Conservation (phyloP, 2,888 invertebrate species). For the Tromatobia lineatoria region DNA sequence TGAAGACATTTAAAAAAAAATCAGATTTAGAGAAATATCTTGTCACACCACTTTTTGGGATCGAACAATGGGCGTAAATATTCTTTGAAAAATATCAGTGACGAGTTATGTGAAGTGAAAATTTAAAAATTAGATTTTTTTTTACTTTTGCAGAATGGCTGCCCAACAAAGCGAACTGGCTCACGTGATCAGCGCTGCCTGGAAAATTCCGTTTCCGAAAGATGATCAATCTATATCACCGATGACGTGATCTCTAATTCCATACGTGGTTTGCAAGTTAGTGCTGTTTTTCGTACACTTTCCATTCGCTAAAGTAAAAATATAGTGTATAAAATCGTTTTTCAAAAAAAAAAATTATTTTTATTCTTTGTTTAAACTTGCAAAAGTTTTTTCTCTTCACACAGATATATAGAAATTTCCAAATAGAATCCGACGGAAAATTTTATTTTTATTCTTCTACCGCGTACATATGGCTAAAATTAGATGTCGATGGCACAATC, state of each 20-base stretch:
- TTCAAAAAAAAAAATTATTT: no score
- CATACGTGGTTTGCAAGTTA: slow-evolving; percentile 11
- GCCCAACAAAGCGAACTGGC: neutral
- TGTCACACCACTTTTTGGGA: neutral
- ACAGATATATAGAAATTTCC: no score
- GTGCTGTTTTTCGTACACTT: neutral
- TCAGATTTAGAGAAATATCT: neutral
- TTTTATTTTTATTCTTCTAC: no score
- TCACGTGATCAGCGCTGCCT: neutral
- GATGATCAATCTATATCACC: slow-evolving; percentile 15
- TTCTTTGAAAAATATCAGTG: neutral
- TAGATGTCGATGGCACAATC: no score
- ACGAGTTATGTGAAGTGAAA: neutral
- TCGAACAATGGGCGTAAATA: no score
- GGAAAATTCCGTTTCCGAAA: slow-evolving; percentile 1
- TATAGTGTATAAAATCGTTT: slow-evolving; percentile 16
- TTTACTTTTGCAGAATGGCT: neutral
- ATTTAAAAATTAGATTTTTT: neutral
- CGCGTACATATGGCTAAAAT: no score
- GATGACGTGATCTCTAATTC: neutral
- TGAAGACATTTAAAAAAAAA: no score
- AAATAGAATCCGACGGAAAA: no score
- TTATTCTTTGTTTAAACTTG: no score
- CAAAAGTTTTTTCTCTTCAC: no score
- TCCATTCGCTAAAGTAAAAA: neutral